Conservation (phyloP, 2,888 invertebrate genomes). For the Flexamia atlantica region DNA sequence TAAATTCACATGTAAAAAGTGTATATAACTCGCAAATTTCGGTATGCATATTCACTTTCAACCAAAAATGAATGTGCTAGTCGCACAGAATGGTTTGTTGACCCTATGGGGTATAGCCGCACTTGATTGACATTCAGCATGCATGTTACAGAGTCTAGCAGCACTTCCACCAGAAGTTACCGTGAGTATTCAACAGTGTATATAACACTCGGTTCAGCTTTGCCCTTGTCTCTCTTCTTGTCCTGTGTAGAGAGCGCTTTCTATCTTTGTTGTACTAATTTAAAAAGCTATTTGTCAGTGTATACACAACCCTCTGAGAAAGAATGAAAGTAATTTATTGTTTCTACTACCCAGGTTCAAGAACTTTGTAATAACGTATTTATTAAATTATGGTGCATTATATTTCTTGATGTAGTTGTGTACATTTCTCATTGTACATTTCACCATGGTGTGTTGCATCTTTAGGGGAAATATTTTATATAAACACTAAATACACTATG, state of each 20-base stretch:
- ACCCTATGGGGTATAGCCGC: neutral
- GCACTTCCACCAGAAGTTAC: slow-evolving; percentile 88
- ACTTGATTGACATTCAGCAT: slow-evolving; percentile 11
- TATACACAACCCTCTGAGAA: neutral
- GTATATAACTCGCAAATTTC: neutral
- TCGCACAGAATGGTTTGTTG: slow-evolving; percentile 1
- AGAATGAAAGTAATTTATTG: too few relatives aligned
- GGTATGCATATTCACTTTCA: neutral
- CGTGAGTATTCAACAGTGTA: slow-evolving; percentile 79
- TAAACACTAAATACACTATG: too few relatives aligned
- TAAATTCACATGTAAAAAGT: neutral
- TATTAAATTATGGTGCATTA: too few relatives aligned
- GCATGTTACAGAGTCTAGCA: slow-evolving; percentile 86
- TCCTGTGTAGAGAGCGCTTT: neutral
- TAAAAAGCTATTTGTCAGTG: neutral
- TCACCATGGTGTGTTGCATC: too few relatives aligned
- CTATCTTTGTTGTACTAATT: neutral
- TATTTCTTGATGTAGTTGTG: too few relatives aligned
- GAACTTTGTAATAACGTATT: too few relatives aligned
- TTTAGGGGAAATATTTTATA: too few relatives aligned
- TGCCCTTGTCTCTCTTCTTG: neutral
- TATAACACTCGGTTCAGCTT: slow-evolving; percentile 10
- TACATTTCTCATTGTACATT: too few relatives aligned
- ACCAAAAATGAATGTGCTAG: slow-evolving; percentile 74
- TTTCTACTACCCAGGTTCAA: too few relatives aligned